These are phyloP conservation scores for Columba guinea DNA, from an alignment of 2,797 vertebrate species.

Conservation along the genomic window DNA sequence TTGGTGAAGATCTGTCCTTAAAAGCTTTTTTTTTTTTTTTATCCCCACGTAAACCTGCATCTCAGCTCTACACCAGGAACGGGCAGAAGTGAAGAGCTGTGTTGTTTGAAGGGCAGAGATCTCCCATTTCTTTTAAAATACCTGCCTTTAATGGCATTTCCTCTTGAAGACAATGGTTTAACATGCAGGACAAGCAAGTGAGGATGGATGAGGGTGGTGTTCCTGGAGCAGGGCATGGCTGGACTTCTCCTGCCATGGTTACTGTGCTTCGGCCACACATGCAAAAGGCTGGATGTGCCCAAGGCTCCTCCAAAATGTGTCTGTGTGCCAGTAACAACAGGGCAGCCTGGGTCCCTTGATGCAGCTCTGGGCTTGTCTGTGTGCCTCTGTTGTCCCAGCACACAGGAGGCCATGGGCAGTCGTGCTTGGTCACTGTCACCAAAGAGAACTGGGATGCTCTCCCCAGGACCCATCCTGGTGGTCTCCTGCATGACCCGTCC, in stretches of 20 bases:
- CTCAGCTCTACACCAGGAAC: neutral
- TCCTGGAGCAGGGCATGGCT: neutral
- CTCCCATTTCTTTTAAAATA: slow-evolving; percentile 12
- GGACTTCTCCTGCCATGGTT: neutral
- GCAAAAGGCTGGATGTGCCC: neutral
- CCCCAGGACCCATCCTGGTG: neutral
- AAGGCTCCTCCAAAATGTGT: neutral
- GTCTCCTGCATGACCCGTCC: neutral
- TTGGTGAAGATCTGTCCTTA: slow-evolving; percentile 38
- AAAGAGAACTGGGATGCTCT: neutral
- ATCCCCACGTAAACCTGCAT: slow-evolving; percentile 17
- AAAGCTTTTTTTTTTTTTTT: slow-evolving; percentile 10
- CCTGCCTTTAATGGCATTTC: slow-evolving; percentile 14
- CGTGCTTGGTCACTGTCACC: neutral
- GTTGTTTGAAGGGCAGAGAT: neutral
- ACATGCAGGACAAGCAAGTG: neutral
- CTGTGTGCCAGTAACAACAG: neutral
- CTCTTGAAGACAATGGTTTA: neutral
- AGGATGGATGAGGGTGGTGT: neutral
- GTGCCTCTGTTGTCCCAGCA: neutral
- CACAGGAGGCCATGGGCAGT: neutral
- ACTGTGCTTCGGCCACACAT: neutral
- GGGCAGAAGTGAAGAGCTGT: neutral
- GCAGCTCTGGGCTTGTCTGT: neutral
- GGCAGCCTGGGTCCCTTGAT: neutral